Conservation (phyloP, 1,140 invertebrate species). For the Sinonovacula constricta region DNA sequence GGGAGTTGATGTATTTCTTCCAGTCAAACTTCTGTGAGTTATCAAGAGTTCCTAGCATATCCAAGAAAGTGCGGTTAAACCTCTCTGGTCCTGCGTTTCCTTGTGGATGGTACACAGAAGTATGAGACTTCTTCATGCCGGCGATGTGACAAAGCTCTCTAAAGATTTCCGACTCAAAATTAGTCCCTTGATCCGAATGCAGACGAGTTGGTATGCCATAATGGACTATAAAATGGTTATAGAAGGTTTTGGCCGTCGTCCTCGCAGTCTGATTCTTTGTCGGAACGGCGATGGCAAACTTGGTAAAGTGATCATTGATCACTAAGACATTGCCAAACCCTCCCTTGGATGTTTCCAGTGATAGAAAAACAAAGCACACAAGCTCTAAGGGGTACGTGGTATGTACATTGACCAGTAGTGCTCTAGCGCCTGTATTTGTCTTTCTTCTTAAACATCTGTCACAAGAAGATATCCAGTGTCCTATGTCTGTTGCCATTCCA, state of each 20-base stretch:
- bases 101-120: not conserved
- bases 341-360: constrained; percentile 17
- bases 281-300: constrained; percentile 20
- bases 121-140: no score
- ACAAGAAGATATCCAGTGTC: constrained; percentile 11
- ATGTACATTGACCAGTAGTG: constrained; percentile 5
- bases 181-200: constrained; percentile 18
- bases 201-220: constrained; percentile 15
- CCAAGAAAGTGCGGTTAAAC: constrained; percentile 20
- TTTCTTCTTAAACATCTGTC: constrained; percentile 24
- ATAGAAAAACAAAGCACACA: constrained; percentile 11
- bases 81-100: constrained; percentile 11
- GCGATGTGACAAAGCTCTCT: constrained; percentile 18
- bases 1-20: not conserved
- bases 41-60: constrained; percentile 4
- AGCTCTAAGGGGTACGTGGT: constrained; percentile 20
- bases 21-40: not conserved
- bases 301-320: constrained; percentile 37
- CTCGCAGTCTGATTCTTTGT: constrained; percentile 20
- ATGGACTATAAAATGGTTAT: constrained; percentile 5
- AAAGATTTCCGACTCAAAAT: constrained; percentile 25
- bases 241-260: constrained; percentile 11
- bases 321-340: constrained; percentile 7
- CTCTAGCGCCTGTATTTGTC: not conserved
- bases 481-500: not conserved